Base-by-base conservation (phyloP, 2,888 invertebrate species). In the Pollenia amentaria region DNA sequence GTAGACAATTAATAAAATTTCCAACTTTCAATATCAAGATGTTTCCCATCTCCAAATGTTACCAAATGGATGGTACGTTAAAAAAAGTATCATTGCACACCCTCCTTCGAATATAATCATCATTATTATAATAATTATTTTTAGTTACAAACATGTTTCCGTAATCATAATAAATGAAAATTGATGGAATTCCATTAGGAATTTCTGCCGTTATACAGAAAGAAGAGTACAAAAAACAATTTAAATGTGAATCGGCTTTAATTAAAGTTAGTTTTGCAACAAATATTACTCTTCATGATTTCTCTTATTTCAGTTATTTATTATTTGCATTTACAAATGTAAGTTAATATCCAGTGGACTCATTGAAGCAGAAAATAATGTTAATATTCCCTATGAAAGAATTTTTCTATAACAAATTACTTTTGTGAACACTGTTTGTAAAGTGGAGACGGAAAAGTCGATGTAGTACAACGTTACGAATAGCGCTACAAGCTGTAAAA, bases 171-270 rank as follows among this genome's bases (percentile, higher is more conserved):
- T 91, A 91, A 91, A 91, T 91, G 91, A 91, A 92, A 91, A 91
- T 91, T 91, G 91, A 92, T 91, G 90, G 92, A 92, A 91, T 90
- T 91, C 90, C 91, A 90, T 91, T 90, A 89, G 88, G 89, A 81
- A 73, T 48, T 53, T 38, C 48, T 29, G 0, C 6, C 29, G 29
- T 42, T 64, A 18, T 18, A 46, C 40, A 48, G 2, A 12, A 44
- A 7, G 8, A 42, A 38, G 44, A 46, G 46, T 46, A 16, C 29
- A 62, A 75, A 18, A 18, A n/a, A 55, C 21, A 62, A 73, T 40
- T 62, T 38, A 46, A 38, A 46, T 38, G 11, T 73, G 7, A 46
- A 62, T 60, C 12, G 60, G 16, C 29, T 9, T 9, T 38, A 44
- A 21, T 29, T 14, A 29, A 29, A 14, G 40, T 40, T 38, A 38